Percentiles rank a stretch among this genome's conserved stretches.
Conservation (phyloP, 1,140 invertebrate species). For the Lucilia sericata region DNA sequence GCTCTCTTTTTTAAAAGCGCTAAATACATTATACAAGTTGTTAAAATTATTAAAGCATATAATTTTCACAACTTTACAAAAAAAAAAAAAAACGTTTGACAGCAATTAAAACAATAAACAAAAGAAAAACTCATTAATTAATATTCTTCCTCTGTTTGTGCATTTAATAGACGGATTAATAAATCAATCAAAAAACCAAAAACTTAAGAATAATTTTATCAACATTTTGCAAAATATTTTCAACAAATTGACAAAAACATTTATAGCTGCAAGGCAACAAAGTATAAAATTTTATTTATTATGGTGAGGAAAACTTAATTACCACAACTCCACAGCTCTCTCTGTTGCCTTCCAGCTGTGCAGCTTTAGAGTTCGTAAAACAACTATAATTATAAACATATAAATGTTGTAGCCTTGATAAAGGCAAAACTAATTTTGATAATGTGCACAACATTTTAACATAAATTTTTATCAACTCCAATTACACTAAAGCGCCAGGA, state of each 20-base stretch:
- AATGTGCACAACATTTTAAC: conserved; percentile 36
- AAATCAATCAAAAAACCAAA: neutral
- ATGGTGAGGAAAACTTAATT: neutral
- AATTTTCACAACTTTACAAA: no score
- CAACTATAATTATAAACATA: no score
- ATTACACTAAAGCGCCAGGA: conserved; percentile 15
- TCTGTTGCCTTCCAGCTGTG: no score
- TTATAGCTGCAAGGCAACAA: neutral
- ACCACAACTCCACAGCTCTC: neutral
- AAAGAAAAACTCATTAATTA: neutral
- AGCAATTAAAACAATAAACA: neutral
- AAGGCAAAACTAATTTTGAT: conserved; percentile 7
- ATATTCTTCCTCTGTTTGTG: neutral
- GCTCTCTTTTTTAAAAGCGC: neutral
- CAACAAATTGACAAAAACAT: neutral
- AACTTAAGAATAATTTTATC: neutral
- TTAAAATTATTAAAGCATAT: neutral
- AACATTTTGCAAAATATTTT: neutral
- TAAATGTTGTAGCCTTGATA: neutral
- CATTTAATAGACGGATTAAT: neutral
- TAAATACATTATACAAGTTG: neutral
- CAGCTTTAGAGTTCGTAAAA: no score
- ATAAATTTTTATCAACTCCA: conserved; percentile 34
- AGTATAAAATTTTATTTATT: neutral
- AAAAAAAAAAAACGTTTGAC: conserved; percentile 2